phyloP scores from a whole-genome alignment of 53 echinoderm and acorn worm genomes.

The Apostichopus leukothele region DNA sequence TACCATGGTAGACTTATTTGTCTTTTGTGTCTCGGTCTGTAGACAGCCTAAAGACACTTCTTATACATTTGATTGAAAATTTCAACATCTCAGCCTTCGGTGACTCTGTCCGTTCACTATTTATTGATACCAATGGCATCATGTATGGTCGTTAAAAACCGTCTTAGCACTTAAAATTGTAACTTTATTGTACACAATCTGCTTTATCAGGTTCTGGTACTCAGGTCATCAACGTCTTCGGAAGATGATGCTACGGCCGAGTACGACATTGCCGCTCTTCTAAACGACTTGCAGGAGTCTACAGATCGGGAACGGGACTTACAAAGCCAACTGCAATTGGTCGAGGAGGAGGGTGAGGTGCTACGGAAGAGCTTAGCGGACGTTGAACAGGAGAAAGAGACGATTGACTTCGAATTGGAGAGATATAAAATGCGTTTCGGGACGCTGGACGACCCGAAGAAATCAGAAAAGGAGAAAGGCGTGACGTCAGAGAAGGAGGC shows the following conservation, averaged over 20 bases:
- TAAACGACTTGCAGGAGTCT: conserved; percentile 88
- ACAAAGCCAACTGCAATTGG: conserved; percentile 89
- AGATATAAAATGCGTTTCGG: conserved; percentile 97
- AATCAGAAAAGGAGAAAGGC: conserved; percentile 69
- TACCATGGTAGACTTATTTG: neutral
- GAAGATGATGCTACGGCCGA: conserved; percentile 67
- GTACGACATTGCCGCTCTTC: conserved; percentile 82
- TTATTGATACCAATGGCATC: too few relatives aligned
- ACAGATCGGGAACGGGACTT: conserved; percentile 92
- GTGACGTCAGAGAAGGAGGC: conserved; percentile 94
- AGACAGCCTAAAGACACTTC: neutral
- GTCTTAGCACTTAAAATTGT: neutral
- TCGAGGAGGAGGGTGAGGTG: conserved; percentile 88
- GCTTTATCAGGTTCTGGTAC: conserved; percentile 59
- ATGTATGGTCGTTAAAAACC: neutral
- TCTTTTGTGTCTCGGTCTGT: neutral
- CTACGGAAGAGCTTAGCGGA: conserved; percentile 75
- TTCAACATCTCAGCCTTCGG: neutral
- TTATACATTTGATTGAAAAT: neutral
- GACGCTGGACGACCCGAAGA: conserved; percentile 88
- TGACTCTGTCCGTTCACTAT: neutral
- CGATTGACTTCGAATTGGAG: conserved; percentile 93
- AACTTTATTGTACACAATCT: neutral
- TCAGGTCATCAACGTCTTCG: conserved; percentile 72
- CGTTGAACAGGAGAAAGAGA: conserved; percentile 87